Conservation (phyloP, 2,888 invertebrate species). For the Lepidonotus clava region DNA sequence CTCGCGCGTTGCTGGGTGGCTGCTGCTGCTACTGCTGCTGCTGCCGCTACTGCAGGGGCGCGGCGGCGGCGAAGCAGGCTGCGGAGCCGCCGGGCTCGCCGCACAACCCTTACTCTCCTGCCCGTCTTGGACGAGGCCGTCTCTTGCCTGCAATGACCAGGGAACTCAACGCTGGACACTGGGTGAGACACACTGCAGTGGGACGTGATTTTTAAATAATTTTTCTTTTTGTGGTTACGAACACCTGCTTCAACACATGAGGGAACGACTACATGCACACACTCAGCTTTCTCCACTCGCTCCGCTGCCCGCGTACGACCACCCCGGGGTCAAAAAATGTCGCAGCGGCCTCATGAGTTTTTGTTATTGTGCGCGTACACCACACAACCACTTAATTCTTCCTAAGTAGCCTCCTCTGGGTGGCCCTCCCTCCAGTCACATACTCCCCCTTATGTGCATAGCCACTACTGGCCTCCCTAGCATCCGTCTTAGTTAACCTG, state of each 20-base stretch:
- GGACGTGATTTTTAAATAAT: neutral
- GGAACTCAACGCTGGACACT: slow-evolving; percentile 47
- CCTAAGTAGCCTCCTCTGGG: too few species aligned
- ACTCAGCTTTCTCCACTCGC: neutral
- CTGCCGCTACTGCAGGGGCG: neutral
- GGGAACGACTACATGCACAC: slow-evolving; percentile 44
- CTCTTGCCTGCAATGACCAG: slow-evolving; percentile 52
- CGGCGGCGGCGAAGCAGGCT: neutral
- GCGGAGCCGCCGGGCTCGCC: neutral
- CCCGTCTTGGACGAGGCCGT: neutral
- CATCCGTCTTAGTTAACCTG: too few species aligned
- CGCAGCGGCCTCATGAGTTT: neutral
- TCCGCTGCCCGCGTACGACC: neutral
- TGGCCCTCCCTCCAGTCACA: too few species aligned
- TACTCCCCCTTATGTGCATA: too few species aligned
- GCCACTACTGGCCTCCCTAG: too few species aligned
- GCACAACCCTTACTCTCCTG: slow-evolving; percentile 27
- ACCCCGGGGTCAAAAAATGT: neutral
- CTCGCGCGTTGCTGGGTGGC: neutral
- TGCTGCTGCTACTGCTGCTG: neutral
- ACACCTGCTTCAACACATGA: neutral
- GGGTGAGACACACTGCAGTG: slow-evolving; percentile 37
- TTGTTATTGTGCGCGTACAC: too few species aligned
- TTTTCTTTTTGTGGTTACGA: too few species aligned
- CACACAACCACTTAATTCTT: neutral